Conservation (phyloP, 2,113 vertebrate species). For the Cyanoliseus patagonus region DNA sequence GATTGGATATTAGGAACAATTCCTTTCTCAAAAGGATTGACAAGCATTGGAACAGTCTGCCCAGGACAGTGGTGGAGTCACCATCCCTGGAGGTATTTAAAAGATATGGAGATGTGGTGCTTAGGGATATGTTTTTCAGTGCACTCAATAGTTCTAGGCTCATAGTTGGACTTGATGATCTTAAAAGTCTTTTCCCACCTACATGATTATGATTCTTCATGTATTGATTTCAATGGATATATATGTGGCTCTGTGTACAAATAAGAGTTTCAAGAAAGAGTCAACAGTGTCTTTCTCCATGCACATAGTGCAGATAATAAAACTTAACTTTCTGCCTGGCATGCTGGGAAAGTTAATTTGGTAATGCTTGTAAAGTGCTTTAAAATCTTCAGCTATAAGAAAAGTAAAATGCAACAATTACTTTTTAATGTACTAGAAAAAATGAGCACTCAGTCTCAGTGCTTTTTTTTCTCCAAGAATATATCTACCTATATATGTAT, state of each 20-base stretch:
- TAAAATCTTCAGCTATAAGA: background rate
- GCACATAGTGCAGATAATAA: background rate
- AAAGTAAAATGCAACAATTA: conserved; percentile 18
- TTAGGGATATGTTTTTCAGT: background rate
- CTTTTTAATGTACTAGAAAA: conserved; percentile 51
- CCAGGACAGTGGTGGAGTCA: background rate
- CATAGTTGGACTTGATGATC: fast-evolving
- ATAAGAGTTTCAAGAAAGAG: background rate
- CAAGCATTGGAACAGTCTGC: background rate
- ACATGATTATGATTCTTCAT: background rate
- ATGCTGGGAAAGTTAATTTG: background rate
- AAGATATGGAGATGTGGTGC: no score
- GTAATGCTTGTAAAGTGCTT: background rate
- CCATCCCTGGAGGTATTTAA: background rate
- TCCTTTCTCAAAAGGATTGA: fast-evolving
- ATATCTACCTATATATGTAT: background rate
- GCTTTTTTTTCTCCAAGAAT: background rate
- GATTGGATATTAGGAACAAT: background rate
- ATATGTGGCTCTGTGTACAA: background rate
- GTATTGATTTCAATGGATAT: background rate
- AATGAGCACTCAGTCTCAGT: background rate
- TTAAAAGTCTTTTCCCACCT: background rate
- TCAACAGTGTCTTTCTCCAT: background rate
- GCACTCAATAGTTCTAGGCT: background rate
- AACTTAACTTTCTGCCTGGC: background rate